These are phyloP conservation scores for Tetraneura akinire DNA, from an alignment of 1,140 invertebrate genomes.

Conservation along the genomic window DNA sequence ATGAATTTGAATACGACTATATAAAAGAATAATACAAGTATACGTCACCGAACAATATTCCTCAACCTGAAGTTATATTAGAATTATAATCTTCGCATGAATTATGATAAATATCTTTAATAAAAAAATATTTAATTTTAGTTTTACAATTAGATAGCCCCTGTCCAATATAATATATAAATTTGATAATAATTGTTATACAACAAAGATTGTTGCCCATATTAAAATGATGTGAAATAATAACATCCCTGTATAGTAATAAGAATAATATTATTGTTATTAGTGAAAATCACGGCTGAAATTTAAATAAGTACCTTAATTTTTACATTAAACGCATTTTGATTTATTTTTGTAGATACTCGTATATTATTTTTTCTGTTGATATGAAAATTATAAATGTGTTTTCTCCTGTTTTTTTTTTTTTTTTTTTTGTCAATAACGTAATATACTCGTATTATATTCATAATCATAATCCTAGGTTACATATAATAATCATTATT, in stretches of 20 bases:
- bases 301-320: too few species aligned
- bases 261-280: too few species aligned
- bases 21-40: neutral
- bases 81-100: too few species aligned
- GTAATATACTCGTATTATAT: neutral
- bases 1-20: neutral
- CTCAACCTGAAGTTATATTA: slow-evolving; percentile 6
- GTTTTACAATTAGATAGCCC: too few species aligned
- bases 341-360: neutral
- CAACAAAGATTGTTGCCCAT: too few species aligned
- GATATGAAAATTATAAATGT: neutral
- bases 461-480: neutral
- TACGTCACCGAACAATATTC: slow-evolving; percentile 4
- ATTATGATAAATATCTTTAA: slow-evolving; percentile 2
- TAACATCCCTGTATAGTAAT: too few species aligned
- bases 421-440: neutral
- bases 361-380: neutral
- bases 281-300: too few species aligned
- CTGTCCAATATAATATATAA: too few species aligned
- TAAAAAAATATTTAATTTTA: neutral
- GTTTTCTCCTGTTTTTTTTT: too few species aligned
- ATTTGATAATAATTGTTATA: too few species aligned
- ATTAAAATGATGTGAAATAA: too few species aligned
- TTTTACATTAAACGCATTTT: neutral
- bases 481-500: neutral